A percentile compares a stretch with the other conserved stretches of the same genome.
Conservation (phyloP, 2,113 vertebrate genomes). For the Petroica traversi region DNA sequence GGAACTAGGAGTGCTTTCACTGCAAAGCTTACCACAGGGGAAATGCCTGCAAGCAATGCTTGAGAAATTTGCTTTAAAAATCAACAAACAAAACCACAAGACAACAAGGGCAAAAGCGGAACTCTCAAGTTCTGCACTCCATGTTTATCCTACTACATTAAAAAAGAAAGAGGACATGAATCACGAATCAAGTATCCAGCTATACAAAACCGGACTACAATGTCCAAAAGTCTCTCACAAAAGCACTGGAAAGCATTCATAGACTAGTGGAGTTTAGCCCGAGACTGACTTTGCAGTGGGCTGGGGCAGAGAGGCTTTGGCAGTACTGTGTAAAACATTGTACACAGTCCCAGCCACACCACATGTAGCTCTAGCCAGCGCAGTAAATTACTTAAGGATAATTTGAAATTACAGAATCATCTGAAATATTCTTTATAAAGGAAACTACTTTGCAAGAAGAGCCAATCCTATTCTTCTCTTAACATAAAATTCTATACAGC, state of each 20-base stretch:
- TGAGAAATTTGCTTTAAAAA: constrained; percentile 47
- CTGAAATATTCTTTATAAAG: neutral
- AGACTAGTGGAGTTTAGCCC: neutral
- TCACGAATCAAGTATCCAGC: neutral
- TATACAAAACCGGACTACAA: neutral
- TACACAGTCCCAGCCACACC: neutral
- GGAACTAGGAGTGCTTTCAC: constrained; percentile 29
- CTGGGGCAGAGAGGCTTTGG: neutral
- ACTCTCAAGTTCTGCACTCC: constrained; percentile 44
- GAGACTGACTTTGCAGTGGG: constrained; percentile 38
- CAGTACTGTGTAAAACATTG: neutral
- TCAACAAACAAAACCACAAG: neutral
- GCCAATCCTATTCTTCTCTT: neutral
- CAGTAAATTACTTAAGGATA: neutral
- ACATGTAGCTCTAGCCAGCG: neutral
- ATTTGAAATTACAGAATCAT: neutral
- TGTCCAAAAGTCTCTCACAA: neutral
- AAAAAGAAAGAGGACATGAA: constrained; percentile 16
- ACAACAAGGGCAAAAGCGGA: constrained; percentile 30
- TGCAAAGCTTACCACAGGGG: constrained; percentile 44
- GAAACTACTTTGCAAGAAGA: constrained; percentile 1
- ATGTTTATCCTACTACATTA: neutral
- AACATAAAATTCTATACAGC: neutral
- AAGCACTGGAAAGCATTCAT: neutral
- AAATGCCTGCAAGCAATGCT: constrained; percentile 50